Base-by-base conservation (phyloP, 2,797 vertebrate species). In the Cynodonichthys magdalenae region DNA sequence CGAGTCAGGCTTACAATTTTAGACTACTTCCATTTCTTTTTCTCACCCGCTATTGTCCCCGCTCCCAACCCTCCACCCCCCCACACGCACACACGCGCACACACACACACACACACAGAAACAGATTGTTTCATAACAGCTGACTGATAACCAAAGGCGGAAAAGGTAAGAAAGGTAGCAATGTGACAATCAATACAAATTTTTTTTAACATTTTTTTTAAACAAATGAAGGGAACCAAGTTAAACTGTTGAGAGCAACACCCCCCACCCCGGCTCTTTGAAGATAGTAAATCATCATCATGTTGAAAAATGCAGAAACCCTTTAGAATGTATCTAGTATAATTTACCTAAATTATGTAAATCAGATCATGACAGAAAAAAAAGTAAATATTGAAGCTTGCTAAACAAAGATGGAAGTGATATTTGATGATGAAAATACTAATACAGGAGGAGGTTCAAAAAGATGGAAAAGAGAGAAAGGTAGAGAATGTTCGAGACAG, bases 401-500 rank as follows among this genome's bases (percentile, higher is more conserved):
- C 39, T 49, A 50, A 20, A 15, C 29, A 48, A 58, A 29, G 31
- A 60, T 19, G 20, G 52, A 52, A 36, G 17, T 61, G 46, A 15
- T 14, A 54, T 51, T 31, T 49, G 46, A 24, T 51, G 58, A 74
- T 68, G 64, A 72, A 64, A 69, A 39, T 57, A n/a, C n/a, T n/a
- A 69, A 74, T 71, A 73, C 71, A 73, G 63, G 46, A 60, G 49
- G 62, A 52, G 42, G 59, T n/a, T 46, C 61, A 56, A 52, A 69
- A 72, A 69, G n/a, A 54, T 19, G 52, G 53, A 56, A 39, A 31
- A 41, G 51, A 36, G 15, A 48, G 51, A 46, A 28, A 53, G 51
- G 65, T 11, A 65, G 48, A 59, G 66, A 50, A 54, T 6, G 29
- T 28, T 15, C 49, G 48, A 60, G 59, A 42, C 5, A 1, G 62